Conservation (phyloP, 2,797 vertebrate genomes). For the Cuculus canorus region DNA sequence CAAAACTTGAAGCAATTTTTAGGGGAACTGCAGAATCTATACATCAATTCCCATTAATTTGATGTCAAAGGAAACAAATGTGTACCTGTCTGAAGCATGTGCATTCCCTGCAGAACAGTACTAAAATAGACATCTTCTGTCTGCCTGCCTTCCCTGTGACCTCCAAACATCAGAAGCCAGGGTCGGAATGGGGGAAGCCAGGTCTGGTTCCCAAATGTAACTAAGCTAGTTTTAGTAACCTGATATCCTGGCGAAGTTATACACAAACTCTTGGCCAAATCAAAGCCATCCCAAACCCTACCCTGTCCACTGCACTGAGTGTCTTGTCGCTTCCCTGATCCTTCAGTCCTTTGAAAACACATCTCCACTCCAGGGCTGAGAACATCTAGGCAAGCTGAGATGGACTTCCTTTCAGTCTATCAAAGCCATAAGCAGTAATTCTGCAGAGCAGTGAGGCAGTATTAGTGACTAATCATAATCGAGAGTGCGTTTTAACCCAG, state of each 20-base stretch:
- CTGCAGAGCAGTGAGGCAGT: background rate
- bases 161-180: background rate
- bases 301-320: background rate
- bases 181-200: background rate
- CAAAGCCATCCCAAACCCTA: background rate
- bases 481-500: background rate
- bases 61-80: slow-evolving; percentile 27
- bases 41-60: slow-evolving; percentile 30
- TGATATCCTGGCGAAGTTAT: background rate
- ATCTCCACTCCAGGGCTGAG: background rate
- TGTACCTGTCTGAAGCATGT: background rate
- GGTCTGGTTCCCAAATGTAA: background rate
- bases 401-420: background rate
- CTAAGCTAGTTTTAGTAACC: background rate
- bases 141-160: background rate
- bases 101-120: background rate
- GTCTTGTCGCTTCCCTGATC: background rate
- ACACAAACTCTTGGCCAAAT: background rate
- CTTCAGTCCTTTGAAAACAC: background rate
- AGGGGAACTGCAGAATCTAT: slow-evolving; percentile 16
- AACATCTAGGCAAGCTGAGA: background rate
- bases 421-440: background rate
- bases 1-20: slow-evolving; percentile 17
- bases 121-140: background rate
- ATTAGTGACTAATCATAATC: background rate